Conservation (phyloP, 2,888 invertebrate species). For the Acanthosoma haemorrhoidale region DNA sequence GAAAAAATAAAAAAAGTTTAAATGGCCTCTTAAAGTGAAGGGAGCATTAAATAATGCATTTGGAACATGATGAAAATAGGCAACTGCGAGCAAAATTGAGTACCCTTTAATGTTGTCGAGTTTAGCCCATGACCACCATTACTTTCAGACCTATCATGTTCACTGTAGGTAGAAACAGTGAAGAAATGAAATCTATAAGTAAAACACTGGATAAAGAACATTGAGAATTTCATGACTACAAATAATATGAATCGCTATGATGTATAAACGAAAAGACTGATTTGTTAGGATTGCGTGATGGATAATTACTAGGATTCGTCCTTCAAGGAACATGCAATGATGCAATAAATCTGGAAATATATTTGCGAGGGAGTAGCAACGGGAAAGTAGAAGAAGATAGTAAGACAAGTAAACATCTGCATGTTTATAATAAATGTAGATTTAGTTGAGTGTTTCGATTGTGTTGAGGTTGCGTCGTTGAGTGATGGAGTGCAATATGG, state of each 20-base stretch:
- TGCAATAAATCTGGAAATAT: slow-evolving; percentile 8
- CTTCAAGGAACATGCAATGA: neutral
- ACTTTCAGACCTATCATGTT: no score
- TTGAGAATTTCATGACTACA: no score
- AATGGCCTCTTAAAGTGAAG: neutral
- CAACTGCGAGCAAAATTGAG: no score
- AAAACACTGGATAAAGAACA: no score
- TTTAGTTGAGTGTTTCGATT: neutral
- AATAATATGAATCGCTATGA: slow-evolving; percentile 1
- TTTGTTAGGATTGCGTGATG: neutral
- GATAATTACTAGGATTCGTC: slow-evolving; percentile 6
- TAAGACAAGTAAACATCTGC: neutral
- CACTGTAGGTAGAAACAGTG: no score
- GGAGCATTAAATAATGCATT: no score
- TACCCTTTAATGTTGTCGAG: no score
- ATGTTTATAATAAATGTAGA: neutral
- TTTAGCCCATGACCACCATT: no score
- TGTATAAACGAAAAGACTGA: slow-evolving; percentile 1
- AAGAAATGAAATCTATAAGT: no score
- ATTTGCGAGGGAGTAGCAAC: neutral
- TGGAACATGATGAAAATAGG: no score
- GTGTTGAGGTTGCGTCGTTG: neutral
- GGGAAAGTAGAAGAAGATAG: neutral
- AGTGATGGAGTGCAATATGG: neutral
- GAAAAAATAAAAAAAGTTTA: slow-evolving; percentile 18